Base-by-base conservation (phyloP, 2,113 vertebrate genomes). In the Penelope pileata region DNA sequence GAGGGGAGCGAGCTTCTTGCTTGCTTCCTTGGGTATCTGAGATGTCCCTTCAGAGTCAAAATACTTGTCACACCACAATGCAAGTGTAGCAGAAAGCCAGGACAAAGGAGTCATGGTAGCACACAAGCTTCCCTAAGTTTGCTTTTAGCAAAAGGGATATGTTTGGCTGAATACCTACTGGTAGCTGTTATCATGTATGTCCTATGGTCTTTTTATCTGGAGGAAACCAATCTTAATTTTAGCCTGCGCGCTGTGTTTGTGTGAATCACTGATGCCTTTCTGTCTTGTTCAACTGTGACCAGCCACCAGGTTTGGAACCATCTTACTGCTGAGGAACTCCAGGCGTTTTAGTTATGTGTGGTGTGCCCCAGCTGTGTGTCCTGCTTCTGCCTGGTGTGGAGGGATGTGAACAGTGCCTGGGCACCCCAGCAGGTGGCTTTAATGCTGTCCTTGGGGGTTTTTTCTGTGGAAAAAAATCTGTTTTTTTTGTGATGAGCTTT, bases 131-230 rank as follows among this genome's bases (percentile, higher is more conserved):
- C 23, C 76, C 83, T 21, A 13, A 84, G 17, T 30, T 72, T 78
- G 18, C 22, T 93, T 95, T 95, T 95, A 79, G 83, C 81, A 90
- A 64, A 94, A 66, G 26, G 42, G 11, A 43, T 51, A 16, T 59
- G 5, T 83, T 74, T 81, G 62, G 22, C 60, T 70, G 66, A 92
- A 56, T 96, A 72, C 80, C 93, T 51, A 69, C 38, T 36, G 45
- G 6, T 66, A 50, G 62, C 86, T 3, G 15, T 87, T 89, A 48
- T 91, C 23, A 51, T 72, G 82, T 88, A 80, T 51, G 42, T 58
- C 8, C 30, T 83, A 94, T 81, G 81, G 16, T 48, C 51, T 96
- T 89, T 93, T 88, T 94, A 45, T 96, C 72, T 70, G 43, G 82
- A 91, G 58, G 78, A 68, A 91, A 50, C 68, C 88, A 86, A 89